Evolutionary conservation across 92 coral and sea anemone species (phyloP), one percentile per base, ranked within the genome.

Genomic region (Palythoa caribaeorum): DNA sequence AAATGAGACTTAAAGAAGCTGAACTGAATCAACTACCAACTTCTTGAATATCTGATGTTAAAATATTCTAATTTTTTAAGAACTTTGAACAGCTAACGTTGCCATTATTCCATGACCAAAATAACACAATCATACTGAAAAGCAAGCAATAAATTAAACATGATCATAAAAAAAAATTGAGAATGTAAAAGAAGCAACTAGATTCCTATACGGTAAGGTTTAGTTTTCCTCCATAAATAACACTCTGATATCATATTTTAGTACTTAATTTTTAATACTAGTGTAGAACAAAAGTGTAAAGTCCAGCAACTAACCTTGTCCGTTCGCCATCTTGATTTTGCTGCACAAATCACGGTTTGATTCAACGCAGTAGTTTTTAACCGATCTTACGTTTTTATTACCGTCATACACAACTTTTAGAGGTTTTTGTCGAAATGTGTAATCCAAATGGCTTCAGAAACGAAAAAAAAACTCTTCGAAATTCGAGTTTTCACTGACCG

Each of bases 271-370:
- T 28, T 28, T 28, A 28, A 28, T 28, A 28, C 28, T 28, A 28
- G 28, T 28, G 28, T 28, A 59, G 12, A 14, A 11, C 10, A 4
- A 17, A 3, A 8, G 65, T 59, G 19, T 59, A 13, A 11, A 38
- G 5, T 9, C 75, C 6, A 11, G 17, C 17, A 70, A 70, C 59
- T 10, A 19, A 80, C 85, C 85, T 63, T n/a, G 85, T 28, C 85
- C 73, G 50, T 80, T 80, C 85, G 85, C 85, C 85, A 80, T 80
- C 53, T 63, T 80, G 85, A 63, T 40, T 63, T 80, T 9, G 54
- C 47, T 38, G 13, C 71, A 10, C 48, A 70, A 70, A 36, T 38
- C 75, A 70, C 39, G 4, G 4, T 37, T 28, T 15, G 21, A 35
- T 1, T 37, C 44, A 70, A 2, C 9, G 11, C 48, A 12, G 0